Evolutionary conservation across 2,797 vertebrate genomes (phyloP).

Genomic region (Tragopan temminckii): DNA sequence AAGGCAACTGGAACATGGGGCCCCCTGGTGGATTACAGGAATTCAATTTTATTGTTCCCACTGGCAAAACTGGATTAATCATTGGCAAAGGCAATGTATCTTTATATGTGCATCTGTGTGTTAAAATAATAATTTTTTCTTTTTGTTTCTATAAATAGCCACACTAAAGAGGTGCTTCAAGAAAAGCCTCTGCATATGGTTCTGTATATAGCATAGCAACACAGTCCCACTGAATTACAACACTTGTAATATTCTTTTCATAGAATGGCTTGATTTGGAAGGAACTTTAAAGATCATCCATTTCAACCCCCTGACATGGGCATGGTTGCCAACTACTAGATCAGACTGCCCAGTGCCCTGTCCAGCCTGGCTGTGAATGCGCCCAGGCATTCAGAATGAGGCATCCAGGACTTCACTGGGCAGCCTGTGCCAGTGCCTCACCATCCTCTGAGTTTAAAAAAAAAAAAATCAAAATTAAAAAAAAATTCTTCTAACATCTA

Average conservation of each 20-base stretch:
- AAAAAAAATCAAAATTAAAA: background rate
- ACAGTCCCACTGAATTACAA: background rate
- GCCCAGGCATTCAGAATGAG: too few species aligned
- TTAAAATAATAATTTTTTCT: background rate
- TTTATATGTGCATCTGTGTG: background rate
- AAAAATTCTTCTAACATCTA: background rate
- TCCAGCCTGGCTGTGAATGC: background rate
- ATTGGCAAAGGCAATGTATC: constrained; percentile 93
- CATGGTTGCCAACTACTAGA: background rate
- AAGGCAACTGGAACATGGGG: constrained; percentile 99
- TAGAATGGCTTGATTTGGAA: background rate
- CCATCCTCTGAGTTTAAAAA: background rate
- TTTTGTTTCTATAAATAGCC: background rate
- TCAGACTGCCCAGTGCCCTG: background rate
- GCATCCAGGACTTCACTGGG: background rate
- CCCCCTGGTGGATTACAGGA: constrained; percentile 98
- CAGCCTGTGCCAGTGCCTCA: background rate
- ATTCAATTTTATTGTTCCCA: constrained; percentile 98
- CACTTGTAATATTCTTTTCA: background rate
- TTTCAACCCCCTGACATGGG: background rate
- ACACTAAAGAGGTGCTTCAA: background rate
- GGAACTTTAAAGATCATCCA: background rate
- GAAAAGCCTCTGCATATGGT: background rate
- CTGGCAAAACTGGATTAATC: constrained; percentile 98
- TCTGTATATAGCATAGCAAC: background rate